These are phyloP conservation scores for Drosophila azteca DNA, from an alignment of 1,140 invertebrate species.

Conservation along the genomic window DNA sequence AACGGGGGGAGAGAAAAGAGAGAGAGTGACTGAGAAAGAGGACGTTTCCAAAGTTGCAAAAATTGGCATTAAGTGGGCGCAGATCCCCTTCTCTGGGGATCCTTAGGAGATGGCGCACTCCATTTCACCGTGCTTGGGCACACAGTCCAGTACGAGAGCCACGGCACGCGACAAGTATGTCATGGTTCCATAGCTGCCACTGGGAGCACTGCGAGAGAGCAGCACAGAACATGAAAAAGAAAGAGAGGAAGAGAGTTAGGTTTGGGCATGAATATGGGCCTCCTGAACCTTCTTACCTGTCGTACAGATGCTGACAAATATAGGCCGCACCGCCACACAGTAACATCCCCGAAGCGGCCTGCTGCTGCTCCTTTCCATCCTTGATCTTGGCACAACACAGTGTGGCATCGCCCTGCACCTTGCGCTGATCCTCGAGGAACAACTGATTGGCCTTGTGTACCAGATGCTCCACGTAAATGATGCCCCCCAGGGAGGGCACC, in stretches of 20 bases:
- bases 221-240: too few relatives aligned
- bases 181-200: constrained; percentile 98
- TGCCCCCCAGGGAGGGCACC: constrained; percentile 89
- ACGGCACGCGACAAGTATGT: constrained; percentile 97
- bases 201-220: constrained; percentile 89
- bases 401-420: constrained; percentile 92
- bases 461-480: constrained; percentile 96
- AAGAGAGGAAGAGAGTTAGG: neutral
- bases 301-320: constrained; percentile 98
- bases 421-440: constrained; percentile 98
- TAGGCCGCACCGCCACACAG: constrained; percentile 96
- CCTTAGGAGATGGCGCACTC: constrained; percentile 90
- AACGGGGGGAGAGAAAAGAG: constrained; percentile 21
- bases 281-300: constrained; percentile 85
- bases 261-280: neutral
- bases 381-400: constrained; percentile 93
- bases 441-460: constrained; percentile 97
- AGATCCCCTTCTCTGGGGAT: constrained; percentile 1
- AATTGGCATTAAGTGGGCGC: constrained; percentile 60
- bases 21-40: constrained; percentile 38
- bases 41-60: constrained; percentile 45
- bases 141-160: constrained; percentile 89
- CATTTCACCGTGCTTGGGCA: constrained; percentile 90
- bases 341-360: constrained; percentile 86
- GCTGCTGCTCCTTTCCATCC: constrained; percentile 86